A percentile compares a stretch with the other conserved stretches of the same genome.
phyloP scores from a whole-genome alignment of 37 sponge, comb jelly and placozoan species.

The Oscarella lobularis region DNA sequence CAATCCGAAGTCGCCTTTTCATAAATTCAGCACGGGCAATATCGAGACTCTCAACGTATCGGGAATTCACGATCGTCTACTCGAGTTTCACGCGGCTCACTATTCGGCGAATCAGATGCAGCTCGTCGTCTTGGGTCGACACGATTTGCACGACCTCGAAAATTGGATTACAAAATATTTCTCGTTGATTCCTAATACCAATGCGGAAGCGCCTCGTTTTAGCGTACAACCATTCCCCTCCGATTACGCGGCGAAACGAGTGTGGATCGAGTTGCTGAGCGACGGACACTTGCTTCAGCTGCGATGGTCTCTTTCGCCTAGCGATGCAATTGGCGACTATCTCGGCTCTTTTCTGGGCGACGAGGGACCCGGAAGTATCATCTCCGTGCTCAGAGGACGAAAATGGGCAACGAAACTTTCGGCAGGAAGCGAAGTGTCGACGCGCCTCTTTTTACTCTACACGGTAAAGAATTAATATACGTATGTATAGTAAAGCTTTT shows the following conservation, averaged over 20 bases:
- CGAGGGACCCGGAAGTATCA: conserved; percentile 29
- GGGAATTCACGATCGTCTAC: conserved; percentile 14
- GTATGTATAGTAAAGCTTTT: too few species aligned
- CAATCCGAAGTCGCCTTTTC: conserved; percentile 43
- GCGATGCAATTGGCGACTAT: conserved; percentile 1
- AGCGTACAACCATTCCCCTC: neutral
- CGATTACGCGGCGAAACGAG: conserved; percentile 9
- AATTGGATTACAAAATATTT: conserved; percentile 32
- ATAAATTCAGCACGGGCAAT: conserved; percentile 39
- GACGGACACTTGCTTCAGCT: neutral
- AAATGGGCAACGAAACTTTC: conserved; percentile 16
- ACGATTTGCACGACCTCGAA: conserved; percentile 28
- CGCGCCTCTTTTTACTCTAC: too few species aligned
- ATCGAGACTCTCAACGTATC: conserved; percentile 41
- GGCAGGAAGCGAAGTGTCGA: conserved; percentile 9
- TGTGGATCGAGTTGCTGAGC: neutral
- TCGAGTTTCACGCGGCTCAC: conserved; percentile 20
- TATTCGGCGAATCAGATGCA: conserved; percentile 85
- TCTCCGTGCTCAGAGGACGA: conserved; percentile 7
- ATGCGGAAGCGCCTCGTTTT: neutral
- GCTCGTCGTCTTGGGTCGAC: conserved; percentile 62
- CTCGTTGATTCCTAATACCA: conserved; percentile 39
- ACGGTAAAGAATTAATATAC: neutral
- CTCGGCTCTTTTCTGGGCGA: conserved; percentile 30
- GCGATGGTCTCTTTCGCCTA: conserved; percentile 5